Evolutionary conservation across 2,888 invertebrate genomes (phyloP).

Genomic region (Notocelia uddmanniana): DNA sequence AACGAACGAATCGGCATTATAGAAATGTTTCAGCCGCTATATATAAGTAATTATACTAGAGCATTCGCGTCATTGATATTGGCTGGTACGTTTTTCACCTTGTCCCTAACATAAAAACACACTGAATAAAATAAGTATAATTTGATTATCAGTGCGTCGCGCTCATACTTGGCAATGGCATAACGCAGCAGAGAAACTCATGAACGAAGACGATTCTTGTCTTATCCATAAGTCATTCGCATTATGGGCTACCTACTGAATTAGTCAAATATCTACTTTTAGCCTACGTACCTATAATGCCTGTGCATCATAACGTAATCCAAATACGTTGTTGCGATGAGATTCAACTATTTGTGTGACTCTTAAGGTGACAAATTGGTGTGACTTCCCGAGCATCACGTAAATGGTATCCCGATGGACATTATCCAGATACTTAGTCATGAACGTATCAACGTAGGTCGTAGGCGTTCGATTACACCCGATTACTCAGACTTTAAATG

Average conservation of each 20-base stretch:
- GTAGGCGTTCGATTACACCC: slow-evolving; percentile 59
- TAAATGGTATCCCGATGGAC: slow-evolving; percentile 10
- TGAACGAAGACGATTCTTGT: no score
- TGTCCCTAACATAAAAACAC: no score
- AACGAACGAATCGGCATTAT: not conserved
- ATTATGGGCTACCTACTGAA: not conserved
- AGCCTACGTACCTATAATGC: not conserved
- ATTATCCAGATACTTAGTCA: slow-evolving; percentile 46
- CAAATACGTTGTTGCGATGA: not conserved
- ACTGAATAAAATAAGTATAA: no score
- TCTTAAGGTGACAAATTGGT: no score
- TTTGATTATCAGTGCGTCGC: no score
- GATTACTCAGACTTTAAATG: slow-evolving; percentile 75
- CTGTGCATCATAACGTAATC: not conserved
- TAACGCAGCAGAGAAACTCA: no score
- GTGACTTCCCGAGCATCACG: not conserved
- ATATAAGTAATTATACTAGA: no score
- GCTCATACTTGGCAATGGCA: no score
- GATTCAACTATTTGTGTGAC: no score
- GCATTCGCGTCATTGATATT: not conserved
- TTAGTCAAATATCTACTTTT: not conserved
- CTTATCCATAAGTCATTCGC: no score
- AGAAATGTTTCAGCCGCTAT: not conserved
- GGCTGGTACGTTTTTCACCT: not conserved
- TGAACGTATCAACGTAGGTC: slow-evolving; percentile 64